Evolutionary conservation across 1,140 invertebrate species (phyloP).

Genomic region (Himalopsyche phryganea): DNA sequence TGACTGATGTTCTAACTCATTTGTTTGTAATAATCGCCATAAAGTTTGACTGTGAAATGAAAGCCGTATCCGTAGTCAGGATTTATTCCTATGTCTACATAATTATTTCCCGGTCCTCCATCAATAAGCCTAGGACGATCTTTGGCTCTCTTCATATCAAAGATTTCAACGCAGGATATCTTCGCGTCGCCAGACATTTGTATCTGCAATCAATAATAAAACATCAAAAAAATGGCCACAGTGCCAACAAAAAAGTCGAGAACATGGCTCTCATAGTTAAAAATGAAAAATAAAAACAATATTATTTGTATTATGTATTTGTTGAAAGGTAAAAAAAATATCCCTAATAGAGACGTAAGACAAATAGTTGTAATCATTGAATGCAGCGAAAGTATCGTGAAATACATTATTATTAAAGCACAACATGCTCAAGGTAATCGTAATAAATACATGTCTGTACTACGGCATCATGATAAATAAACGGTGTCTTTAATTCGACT

Average conservation of each 20-base stretch:
- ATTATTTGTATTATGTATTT: neutral
- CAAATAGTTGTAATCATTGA: neutral
- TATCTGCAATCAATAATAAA: conserved; percentile 19
- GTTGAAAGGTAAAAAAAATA: neutral
- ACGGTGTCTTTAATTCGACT: no score
- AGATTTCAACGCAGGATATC: conserved; percentile 27
- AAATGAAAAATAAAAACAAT: neutral
- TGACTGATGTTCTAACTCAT: no score
- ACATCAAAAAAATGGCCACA: neutral
- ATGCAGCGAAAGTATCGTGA: no score
- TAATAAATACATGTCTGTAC: no score
- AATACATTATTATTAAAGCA: no score
- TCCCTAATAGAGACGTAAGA: neutral
- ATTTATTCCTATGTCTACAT: conserved; percentile 12
- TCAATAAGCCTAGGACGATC: conserved; percentile 11
- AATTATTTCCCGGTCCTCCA: conserved; percentile 19
- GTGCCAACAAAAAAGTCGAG: neutral
- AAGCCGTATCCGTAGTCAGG: conserved; percentile 25
- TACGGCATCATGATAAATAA: no score
- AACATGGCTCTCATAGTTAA: no score
- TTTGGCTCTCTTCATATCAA: conserved; percentile 8
- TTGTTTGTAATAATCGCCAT: conserved; percentile 18
- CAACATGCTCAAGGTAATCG: no score
- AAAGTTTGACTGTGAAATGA: conserved; percentile 25
- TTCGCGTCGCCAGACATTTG: conserved; percentile 1